Base-by-base conservation (phyloP, 2,888 invertebrate genomes). In the Agonopterix arenella region DNA sequence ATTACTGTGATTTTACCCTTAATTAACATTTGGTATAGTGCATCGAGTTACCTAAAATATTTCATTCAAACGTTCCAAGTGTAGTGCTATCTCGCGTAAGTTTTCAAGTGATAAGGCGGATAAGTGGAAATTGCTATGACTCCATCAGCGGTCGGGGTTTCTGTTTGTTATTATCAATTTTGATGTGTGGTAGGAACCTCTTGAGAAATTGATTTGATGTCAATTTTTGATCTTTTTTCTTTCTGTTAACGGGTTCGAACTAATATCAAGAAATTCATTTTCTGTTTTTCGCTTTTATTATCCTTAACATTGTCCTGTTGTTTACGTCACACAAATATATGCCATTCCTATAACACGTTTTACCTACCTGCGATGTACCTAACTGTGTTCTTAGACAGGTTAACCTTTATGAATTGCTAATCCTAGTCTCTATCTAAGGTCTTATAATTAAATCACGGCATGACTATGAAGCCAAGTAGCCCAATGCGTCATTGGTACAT, bases 41-140 rank as follows among this genome's bases (percentile, higher is more conserved):
- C 13, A 41, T 38, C 7, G 41, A 38, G 8, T 36, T 9, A n/a
- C 36, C 52, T 52, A 54, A 64, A 54, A 49, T 55, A 56, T 62
- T 62, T 60, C 54, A 62, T 63, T 63, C 54, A 65, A 58, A 57
- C 50, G 56, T 54, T 64, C 59, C 49, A 49, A 49, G 65, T 70
- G 68, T 64, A 61, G 66, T 72, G 65, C 54, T 66, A 66, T 69
- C 59, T 64, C 45, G 59, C 58, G 76, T 79, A 82, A 81, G 80
- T 82, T 73, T 68, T 55, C 58, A 66, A 70, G 75, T 80, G 78
- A 78, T 82, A 80, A 78, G 73, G 70, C 63, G 68, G 68, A 76
- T 80, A 73, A 77, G 83, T 84, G 85, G 82, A 82, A 79, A 75
- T 76, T 74, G 75, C 64, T 76, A 70, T 77, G 79, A 78, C 80